A percentile compares a stretch with the other conserved stretches of the same genome.
phyloP scores from a whole-genome alignment of 2,797 vertebrate genomes.

The Hydrolagus colliei region DNA sequence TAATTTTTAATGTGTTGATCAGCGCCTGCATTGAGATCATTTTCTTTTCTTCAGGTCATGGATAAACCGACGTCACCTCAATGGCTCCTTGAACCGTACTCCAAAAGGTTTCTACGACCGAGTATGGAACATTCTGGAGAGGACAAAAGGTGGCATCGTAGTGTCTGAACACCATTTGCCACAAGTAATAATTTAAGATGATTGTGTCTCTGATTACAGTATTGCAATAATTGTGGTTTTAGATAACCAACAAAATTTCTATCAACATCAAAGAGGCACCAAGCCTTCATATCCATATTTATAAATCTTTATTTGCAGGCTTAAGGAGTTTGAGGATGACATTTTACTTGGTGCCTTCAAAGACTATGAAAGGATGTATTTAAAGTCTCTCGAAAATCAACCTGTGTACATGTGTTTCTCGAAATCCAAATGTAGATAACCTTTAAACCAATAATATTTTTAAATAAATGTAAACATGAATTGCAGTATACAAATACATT shows the following conservation, averaged over 20 bases:
- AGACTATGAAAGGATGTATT: not conserved
- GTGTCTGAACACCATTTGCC: slow-evolving; percentile 79
- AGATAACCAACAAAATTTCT: not conserved
- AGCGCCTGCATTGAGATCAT: not conserved
- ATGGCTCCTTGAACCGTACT: slow-evolving; percentile 86
- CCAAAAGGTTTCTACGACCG: slow-evolving; percentile 88
- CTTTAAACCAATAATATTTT: not conserved
- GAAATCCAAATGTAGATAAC: not conserved
- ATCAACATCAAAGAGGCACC: not conserved
- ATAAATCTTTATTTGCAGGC: not conserved
- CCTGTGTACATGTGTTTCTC: not conserved
- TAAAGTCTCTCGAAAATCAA: not conserved
- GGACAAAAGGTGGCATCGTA: slow-evolving; percentile 75
- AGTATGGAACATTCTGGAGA: slow-evolving; percentile 95
- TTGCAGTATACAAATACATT: no score
- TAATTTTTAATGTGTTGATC: not conserved
- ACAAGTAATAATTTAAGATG: slow-evolving; percentile 62
- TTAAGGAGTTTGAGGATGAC: not conserved
- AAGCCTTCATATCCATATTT: not conserved
- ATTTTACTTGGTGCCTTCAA: not conserved
- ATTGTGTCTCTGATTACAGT: not conserved
- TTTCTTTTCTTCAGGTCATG: slow-evolving; percentile 63
- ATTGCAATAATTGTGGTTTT: no score
- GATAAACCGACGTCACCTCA: slow-evolving; percentile 84
- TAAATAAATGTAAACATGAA: not conserved